Conservation (phyloP, 2,888 invertebrate species). For the Nasonovia ribisnigri region DNA sequence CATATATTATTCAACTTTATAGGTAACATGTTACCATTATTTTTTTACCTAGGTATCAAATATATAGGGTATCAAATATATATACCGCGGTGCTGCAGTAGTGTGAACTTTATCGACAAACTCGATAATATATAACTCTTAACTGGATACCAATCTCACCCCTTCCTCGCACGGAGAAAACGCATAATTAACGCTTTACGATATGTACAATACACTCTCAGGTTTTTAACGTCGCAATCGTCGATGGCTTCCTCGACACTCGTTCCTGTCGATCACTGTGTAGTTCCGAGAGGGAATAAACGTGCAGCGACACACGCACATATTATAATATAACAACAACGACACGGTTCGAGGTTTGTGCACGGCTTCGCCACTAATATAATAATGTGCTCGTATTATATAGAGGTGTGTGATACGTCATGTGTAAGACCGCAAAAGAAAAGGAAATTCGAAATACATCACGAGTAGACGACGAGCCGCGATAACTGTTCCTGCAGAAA, state of each 20-base stretch:
- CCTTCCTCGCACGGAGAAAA: not conserved
- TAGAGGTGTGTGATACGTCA: not conserved
- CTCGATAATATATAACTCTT: not conserved
- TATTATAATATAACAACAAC: not conserved
- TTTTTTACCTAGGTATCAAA: not conserved
- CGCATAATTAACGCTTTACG: not conserved
- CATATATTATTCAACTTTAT: too few relatives aligned
- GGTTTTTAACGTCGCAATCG: not conserved
- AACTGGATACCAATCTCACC: not conserved
- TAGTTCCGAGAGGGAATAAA: not conserved
- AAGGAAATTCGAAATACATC: not conserved
- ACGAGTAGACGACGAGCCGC: too few relatives aligned
- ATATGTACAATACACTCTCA: not conserved
- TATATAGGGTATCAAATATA: too few relatives aligned
- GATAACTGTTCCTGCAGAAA: too few relatives aligned
- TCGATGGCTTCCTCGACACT: not conserved
- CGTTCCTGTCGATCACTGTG: not conserved
- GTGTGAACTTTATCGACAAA: not conserved
- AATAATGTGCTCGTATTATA: not conserved
- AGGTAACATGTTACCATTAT: not conserved
- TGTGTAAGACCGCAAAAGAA: not conserved
- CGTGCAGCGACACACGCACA: not conserved
- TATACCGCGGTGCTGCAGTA: too few relatives aligned
- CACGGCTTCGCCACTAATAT: not conserved
- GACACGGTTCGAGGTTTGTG: not conserved